Evolutionary conservation across 2,888 invertebrate genomes (phyloP), one percentile per base, ranked within the genome.

Genomic region (Hydrotaea cyrtoneurina): DNA sequence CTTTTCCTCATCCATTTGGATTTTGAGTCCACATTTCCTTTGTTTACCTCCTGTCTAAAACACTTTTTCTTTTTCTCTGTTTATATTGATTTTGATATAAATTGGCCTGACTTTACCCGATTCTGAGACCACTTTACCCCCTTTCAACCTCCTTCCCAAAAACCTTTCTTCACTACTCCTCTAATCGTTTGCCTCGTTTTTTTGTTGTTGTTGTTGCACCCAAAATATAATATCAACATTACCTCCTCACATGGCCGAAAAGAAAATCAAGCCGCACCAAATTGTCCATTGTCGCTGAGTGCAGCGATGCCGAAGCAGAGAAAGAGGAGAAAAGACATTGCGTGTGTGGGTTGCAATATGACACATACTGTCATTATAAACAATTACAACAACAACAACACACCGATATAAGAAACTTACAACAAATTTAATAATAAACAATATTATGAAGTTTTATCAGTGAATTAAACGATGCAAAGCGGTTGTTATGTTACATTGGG

Each of bases 281-380:
- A 78, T 78, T 78, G 74, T 72, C 31, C 71, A 81, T 59, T 75
- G 78, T 69, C 53, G 72, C 53, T 59, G 76, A 69, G 39, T 71
- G 15, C 62, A n/a, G 69, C 21, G 36, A 10, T 13, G 39, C 39
- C 2, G 31, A 31, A 31, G 31, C 2, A 31, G 39, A 8, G 39
- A 10, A 11, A 13, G 43, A 43, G 43, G 21, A 43, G 43, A 19
- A 69, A 39, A 4, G 8, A 13, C 23, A 75, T 76, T 80, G 89
- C 88, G 89, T 90, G 89, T 90, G 91, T 91, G 90, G 89, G 91
- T 90, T 89, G 90, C 88, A 87, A 89, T 89, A 88, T 90, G 90
- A 89, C 91, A 91, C 88, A 91, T 90, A 88, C 89, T 91, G 90
- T 88, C 90, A 91, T 89, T 91, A 91, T 90, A 73, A 82, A 73